Evolutionary conservation across 2,888 invertebrate species (phyloP).

Genomic region (Tinea trinotella): DNA sequence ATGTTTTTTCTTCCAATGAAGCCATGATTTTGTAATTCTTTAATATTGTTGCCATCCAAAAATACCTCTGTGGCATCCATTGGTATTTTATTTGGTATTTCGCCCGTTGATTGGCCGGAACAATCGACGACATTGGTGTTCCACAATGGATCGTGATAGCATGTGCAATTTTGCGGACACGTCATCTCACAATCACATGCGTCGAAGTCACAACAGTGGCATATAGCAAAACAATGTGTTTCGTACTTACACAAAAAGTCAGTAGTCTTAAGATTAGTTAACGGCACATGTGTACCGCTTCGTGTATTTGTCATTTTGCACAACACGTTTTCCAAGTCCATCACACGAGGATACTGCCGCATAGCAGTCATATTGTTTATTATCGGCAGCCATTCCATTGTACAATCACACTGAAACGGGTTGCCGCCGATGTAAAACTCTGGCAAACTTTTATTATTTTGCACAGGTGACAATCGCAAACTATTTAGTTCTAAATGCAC

Average conservation of each 20-base stretch:
- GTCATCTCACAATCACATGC: slow-evolving; percentile 98
- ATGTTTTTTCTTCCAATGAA: slow-evolving; percentile 93
- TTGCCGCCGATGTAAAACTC: slow-evolving; percentile 94
- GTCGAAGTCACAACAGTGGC: slow-evolving; percentile 96
- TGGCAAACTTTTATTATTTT: slow-evolving; percentile 81
- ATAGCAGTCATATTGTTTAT: slow-evolving; percentile 89
- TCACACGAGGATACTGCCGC: slow-evolving; percentile 88
- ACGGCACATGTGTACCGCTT: slow-evolving; percentile 83
- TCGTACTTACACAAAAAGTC: slow-evolving; percentile 95
- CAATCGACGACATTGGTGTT: slow-evolving; percentile 94
- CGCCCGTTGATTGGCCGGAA: slow-evolving; percentile 82
- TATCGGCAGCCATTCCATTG: slow-evolving; percentile 94
- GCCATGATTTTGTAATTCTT: slow-evolving; percentile 86
- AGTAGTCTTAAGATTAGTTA: slow-evolving; percentile 82
- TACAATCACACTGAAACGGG: slow-evolving; percentile 95
- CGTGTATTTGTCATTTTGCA: slow-evolving; percentile 89
- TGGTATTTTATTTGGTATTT: slow-evolving; percentile 89
- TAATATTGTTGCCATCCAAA: slow-evolving; percentile 91
- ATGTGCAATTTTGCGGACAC: slow-evolving; percentile 93
- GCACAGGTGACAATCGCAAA: slow-evolving; percentile 81
- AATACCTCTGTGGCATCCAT: slow-evolving; percentile 96
- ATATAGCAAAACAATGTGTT: slow-evolving; percentile 93
- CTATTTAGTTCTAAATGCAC: slow-evolving; percentile 87
- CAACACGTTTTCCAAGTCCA: slow-evolving; percentile 90
- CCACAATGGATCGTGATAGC: slow-evolving; percentile 96